Percentiles rank a stretch among this genome's conserved stretches.
These are phyloP conservation scores for Grantiella picta DNA, from an alignment of 2,113 vertebrate species.

Conservation along the genomic window DNA sequence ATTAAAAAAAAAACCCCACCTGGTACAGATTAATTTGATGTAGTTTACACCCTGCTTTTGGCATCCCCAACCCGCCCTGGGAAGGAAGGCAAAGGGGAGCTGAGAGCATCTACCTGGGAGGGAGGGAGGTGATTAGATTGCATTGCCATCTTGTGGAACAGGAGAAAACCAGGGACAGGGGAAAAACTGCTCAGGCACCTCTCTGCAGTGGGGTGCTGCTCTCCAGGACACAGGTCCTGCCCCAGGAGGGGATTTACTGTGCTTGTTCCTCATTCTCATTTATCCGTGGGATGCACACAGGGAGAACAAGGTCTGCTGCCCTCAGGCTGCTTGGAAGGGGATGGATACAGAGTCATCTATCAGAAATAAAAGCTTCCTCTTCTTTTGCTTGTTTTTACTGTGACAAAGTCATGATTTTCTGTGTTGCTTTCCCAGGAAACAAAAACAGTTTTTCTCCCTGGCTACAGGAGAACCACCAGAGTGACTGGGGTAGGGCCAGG, in stretches of 20 bases:
- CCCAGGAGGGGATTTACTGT: rapidly evolving
- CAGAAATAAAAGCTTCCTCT: background rate
- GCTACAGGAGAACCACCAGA: background rate
- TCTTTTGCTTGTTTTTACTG: background rate
- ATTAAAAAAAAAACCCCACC: too few relatives aligned
- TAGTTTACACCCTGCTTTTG: background rate
- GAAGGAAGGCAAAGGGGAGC: background rate
- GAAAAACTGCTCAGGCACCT: background rate
- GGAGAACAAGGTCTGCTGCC: background rate
- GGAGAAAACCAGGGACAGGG: background rate
- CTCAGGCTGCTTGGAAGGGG: background rate
- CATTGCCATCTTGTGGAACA: constrained; percentile 61
- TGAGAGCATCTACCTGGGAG: background rate
- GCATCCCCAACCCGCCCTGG: background rate
- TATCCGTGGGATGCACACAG: rapidly evolving
- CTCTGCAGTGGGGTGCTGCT: rapidly evolving
- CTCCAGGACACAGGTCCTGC: background rate
- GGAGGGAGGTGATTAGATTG: background rate
- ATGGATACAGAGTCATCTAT: rapidly evolving
- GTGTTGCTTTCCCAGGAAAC: background rate
- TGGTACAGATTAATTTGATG: background rate
- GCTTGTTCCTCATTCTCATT: background rate
- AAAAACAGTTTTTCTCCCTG: background rate
- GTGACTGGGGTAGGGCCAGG: background rate
- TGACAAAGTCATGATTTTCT: background rate